Evolutionary conservation across 2,888 invertebrate genomes (phyloP).

Genomic region (Myathropa florea): DNA sequence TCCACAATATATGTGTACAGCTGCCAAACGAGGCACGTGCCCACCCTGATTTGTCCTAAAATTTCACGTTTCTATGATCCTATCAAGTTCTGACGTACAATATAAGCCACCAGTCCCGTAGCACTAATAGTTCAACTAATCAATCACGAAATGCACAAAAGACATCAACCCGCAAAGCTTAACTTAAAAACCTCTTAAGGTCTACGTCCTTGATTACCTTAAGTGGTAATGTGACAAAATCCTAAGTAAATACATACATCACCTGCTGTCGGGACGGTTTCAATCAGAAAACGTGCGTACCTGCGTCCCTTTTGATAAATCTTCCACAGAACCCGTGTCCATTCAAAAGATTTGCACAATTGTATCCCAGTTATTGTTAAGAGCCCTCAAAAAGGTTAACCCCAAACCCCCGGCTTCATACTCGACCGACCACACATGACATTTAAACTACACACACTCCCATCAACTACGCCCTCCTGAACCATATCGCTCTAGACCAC

Average conservation of each 20-base stretch:
- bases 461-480: neutral
- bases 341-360: neutral
- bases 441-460: constrained; percentile 26
- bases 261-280: neutral
- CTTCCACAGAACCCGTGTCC: neutral
- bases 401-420: neutral
- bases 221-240: neutral
- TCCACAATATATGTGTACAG: no score
- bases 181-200: no score
- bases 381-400: constrained; percentile 1
- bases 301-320: neutral
- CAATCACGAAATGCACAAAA: neutral
- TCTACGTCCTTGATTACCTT: neutral
- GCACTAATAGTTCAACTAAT: neutral
- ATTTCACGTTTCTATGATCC: no score
- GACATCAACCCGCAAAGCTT: neutral
- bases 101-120: neutral
- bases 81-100: no score
- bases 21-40: no score
- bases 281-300: neutral
- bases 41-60: no score
- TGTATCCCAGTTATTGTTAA: constrained; percentile 10
- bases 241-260: neutral
- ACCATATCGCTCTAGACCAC: neutral
- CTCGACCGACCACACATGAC: neutral